Evolutionary conservation across 2,797 vertebrate species (phyloP).

Genomic region (Aplochiton taeniatus): DNA sequence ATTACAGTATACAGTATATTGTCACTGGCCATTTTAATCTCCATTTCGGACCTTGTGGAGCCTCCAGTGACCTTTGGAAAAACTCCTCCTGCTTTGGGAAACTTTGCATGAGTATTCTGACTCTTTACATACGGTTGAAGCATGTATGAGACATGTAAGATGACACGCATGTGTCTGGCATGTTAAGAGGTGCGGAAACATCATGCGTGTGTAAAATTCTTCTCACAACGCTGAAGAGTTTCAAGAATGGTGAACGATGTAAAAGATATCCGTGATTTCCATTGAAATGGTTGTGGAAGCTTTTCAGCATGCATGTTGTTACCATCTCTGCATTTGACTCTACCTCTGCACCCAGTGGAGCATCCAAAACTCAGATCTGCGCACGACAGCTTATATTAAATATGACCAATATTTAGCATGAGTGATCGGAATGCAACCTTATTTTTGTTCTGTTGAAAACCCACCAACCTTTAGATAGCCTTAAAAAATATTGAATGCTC

Average conservation of each 20-base stretch:
- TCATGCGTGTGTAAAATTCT: conserved; percentile 56
- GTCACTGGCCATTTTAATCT: no score
- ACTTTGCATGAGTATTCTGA: conserved; percentile 58
- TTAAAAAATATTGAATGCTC: no score
- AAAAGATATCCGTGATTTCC: not conserved
- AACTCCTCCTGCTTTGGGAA: conserved; percentile 19
- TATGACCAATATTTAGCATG: conserved; percentile 51
- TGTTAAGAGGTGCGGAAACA: conserved; percentile 1
- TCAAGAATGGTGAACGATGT: not conserved
- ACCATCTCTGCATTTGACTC: no score
- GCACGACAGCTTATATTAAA: conserved; percentile 18
- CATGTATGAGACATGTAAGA: conserved; percentile 58
- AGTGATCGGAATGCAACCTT: conserved; percentile 46
- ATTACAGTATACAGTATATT: no score
- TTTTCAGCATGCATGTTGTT: conserved; percentile 24
- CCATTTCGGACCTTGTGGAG: not conserved
- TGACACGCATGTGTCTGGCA: conserved; percentile 55
- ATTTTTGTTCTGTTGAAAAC: no score
- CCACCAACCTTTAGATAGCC: no score
- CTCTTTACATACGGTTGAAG: conserved; percentile 17
- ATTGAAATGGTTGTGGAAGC: conserved; percentile 4
- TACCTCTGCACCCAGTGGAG: not conserved
- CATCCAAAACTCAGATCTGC: not conserved
- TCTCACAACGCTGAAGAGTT: not conserved
- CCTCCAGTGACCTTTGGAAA: conserved; percentile 33